Evolutionary conservation across 2,888 invertebrate species (phyloP).

Genomic region (Acleris holmiana): DNA sequence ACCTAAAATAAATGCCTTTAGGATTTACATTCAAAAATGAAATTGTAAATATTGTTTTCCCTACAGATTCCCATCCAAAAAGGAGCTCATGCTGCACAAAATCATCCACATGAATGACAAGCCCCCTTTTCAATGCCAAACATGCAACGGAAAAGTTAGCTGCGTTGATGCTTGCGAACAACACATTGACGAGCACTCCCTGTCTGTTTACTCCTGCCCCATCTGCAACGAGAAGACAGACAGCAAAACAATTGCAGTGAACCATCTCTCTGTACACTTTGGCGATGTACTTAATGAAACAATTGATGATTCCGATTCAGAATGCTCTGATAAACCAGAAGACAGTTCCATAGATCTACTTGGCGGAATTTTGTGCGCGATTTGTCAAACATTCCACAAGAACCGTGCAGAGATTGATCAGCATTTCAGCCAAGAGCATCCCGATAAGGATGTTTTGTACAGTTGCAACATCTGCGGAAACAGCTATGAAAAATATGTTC

Average conservation of each 20-base stretch:
- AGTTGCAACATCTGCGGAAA: constrained; percentile 84
- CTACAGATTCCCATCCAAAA: constrained; percentile 67
- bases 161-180: constrained; percentile 61
- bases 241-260: constrained; percentile 53
- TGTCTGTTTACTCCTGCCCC: constrained; percentile 64
- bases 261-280: constrained; percentile 69
- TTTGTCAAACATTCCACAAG: constrained; percentile 79
- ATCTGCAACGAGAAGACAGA: constrained; percentile 62
- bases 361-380: constrained; percentile 80
- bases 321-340: constrained; percentile 62
- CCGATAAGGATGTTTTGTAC: constrained; percentile 73
- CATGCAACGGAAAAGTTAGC: constrained; percentile 57
- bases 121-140: constrained; percentile 65
- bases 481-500: constrained; percentile 79
- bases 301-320: constrained; percentile 46
- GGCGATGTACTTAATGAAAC: constrained; percentile 50
- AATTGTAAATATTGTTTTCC: not conserved
- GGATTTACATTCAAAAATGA: not conserved
- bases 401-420: constrained; percentile 79
- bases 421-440: constrained; percentile 78
- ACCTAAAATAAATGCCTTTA: no score
- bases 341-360: constrained; percentile 72
- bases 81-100: constrained; percentile 65
- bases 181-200: constrained; percentile 67
- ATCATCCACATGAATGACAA: constrained; percentile 61